Percentiles rank a stretch among this genome's conserved stretches.
Conservation (phyloP, 2,888 invertebrate genomes). For the Polyommatus iphigenia region DNA sequence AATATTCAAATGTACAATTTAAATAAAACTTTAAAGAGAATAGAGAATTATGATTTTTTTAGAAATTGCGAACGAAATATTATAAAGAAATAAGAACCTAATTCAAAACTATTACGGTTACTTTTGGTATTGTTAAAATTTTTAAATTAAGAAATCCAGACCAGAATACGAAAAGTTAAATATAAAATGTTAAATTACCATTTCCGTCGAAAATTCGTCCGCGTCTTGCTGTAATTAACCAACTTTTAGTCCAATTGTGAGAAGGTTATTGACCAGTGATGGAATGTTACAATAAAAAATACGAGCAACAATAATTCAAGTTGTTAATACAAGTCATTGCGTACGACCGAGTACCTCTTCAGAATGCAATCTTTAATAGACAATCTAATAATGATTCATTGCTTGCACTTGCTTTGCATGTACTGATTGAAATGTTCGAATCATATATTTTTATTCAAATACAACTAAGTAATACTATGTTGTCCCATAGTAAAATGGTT, state of each 20-base stretch:
- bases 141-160: not conserved
- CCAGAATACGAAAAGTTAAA: not conserved
- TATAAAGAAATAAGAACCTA: not conserved
- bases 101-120: not conserved
- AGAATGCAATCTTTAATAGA: constrained; percentile 16
- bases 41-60: not conserved
- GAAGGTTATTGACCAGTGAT: constrained; percentile 28
- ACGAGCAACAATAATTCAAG: constrained; percentile 26
- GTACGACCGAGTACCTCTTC: constrained; percentile 7
- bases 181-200: constrained; percentile 7
- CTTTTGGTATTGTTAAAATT: not conserved
- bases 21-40: not conserved
- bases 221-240: constrained; percentile 20
- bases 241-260: constrained; percentile 27
- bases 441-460: not conserved
- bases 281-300: constrained; percentile 30
- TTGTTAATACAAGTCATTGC: constrained; percentile 28
- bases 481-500: too few relatives aligned
- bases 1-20: not conserved
- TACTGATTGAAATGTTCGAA: not conserved
- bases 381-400: constrained; percentile 8
- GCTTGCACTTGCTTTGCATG: not conserved
- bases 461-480: too few relatives aligned
- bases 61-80: too few relatives aligned
- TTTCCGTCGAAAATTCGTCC: constrained; percentile 14